Base-by-base conservation (phyloP, 1,140 invertebrate species). In the Pseudoatta argentina region DNA sequence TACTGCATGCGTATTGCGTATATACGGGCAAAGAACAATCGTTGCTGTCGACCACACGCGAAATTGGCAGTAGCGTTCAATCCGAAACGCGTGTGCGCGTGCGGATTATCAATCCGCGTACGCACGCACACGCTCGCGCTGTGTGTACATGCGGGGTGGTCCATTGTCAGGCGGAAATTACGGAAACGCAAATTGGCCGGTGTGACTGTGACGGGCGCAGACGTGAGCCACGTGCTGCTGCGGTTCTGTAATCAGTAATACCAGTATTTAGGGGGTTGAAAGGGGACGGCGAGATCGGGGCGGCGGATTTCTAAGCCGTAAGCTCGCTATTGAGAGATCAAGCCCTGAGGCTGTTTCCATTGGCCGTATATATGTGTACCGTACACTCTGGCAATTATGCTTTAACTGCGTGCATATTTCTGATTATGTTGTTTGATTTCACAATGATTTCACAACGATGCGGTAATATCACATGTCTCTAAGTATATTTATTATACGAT, bases 111-210 rank as follows among this genome's bases (percentile, higher is more conserved):
- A 85, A 85, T 75, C 61, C 79, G 72, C 61, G 55, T 73, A 87
- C 51, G 55, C 69, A 72, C 57, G 27, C 30, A 69, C 21, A 81
- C 59, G 72, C 69, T 69, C 55, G 6, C 59, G 12, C 7, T 10
- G 24, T 34, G 82, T 78, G 82, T 78, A 69, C 61, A 44, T 90
- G 67, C 73, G 86, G 90, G 83, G 87, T 76, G 81, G 91, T 79
- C 89, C 89, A 94, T 95, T 94, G 93, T 94, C 90, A 88, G 85
- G 67, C 87, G 89, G 93, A 94, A 94, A 94, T 95, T 93, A 94
- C 93, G 92, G 93, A 94, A 94, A 94, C 93, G 93, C 94, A 95
- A 95, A 95, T 95, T 95, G 94, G 93, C 94, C 93, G 92, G 94
- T 95, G 94, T 93, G 94, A 95, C 91, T 90, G 89, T 95, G 94